Evolutionary conservation across 2,797 vertebrate genomes (phyloP).

Genomic region (Tokudaia tokunoshimensis): DNA sequence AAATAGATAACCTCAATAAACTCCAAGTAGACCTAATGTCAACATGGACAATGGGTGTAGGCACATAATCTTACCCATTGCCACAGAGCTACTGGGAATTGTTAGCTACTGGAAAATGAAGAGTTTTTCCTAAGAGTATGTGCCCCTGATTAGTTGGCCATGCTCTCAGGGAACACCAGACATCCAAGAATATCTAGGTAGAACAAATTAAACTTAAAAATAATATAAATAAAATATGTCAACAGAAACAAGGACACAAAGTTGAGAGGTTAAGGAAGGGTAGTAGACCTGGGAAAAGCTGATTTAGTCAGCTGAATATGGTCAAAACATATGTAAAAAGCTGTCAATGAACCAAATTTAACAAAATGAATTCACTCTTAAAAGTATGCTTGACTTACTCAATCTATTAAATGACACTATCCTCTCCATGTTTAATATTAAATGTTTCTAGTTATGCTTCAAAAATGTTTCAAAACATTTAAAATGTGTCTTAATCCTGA

Average conservation of each 20-base stretch:
- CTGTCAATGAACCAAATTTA: not conserved
- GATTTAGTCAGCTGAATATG: not conserved
- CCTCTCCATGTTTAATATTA: not conserved
- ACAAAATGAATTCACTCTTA: not conserved
- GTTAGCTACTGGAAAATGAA: not conserved
- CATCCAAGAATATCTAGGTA: not conserved
- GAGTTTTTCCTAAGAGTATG: not conserved
- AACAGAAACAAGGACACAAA: not conserved
- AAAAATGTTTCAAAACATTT: not conserved
- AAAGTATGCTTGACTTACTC: not conserved
- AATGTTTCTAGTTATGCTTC: not conserved
- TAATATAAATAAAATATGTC: not conserved
- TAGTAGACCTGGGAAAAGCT: not conserved
- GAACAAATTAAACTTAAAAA: not conserved
- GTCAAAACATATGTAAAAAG: not conserved
- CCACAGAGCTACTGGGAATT: not conserved
- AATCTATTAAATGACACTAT: not conserved
- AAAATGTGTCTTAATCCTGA: not conserved
- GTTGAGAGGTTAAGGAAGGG: not conserved
- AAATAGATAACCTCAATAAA: not conserved
- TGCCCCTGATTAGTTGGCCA: accelerated
- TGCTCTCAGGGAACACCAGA: not conserved
- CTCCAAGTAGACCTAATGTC: not conserved
- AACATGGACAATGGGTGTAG: too few relatives aligned
- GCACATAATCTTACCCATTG: not conserved